Percentiles rank a stretch among this genome's conserved stretches.
phyloP scores from a whole-genome alignment of 2,888 invertebrate genomes.

The Tupiocoris notatus region DNA sequence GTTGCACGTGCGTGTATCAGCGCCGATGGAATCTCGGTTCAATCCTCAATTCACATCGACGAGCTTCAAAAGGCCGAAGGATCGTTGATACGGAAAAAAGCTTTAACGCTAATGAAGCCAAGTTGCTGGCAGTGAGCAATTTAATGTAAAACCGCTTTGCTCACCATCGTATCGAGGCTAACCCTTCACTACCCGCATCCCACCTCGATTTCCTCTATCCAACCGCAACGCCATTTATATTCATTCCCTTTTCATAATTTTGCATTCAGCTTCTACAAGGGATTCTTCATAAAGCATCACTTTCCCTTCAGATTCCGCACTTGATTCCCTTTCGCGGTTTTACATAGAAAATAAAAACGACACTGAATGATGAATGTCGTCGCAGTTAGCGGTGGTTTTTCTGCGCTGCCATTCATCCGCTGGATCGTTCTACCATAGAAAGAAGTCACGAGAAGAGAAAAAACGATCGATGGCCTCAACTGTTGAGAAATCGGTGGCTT shows the following conservation, averaged over 20 bases:
- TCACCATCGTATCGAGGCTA: not conserved
- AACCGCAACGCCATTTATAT: not conserved
- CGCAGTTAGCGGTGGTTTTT: not conserved
- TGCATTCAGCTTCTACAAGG: conserved; percentile 12
- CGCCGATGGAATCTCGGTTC: not conserved
- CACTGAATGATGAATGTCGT: not conserved
- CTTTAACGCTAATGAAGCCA: not conserved
- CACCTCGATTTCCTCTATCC: not conserved
- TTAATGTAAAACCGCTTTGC: conserved; percentile 35
- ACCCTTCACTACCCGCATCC: not conserved
- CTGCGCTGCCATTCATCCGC: not conserved
- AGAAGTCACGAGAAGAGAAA: no score
- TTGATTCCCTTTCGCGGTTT: not conserved
- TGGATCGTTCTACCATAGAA: no score
- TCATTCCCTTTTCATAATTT: conserved; percentile 29
- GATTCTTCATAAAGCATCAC: not conserved
- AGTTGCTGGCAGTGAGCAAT: conserved; percentile 13
- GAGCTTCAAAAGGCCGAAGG: not conserved
- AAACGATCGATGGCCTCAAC: no score
- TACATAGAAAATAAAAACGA: not conserved
- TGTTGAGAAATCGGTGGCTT: no score
- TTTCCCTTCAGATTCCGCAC: not conserved
- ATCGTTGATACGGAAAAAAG: not conserved
- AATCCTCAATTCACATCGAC: not conserved
- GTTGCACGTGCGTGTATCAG: not conserved